phyloP scores from a whole-genome alignment of 2,888 invertebrate genomes.

The Orchesellides sinensis region DNA sequence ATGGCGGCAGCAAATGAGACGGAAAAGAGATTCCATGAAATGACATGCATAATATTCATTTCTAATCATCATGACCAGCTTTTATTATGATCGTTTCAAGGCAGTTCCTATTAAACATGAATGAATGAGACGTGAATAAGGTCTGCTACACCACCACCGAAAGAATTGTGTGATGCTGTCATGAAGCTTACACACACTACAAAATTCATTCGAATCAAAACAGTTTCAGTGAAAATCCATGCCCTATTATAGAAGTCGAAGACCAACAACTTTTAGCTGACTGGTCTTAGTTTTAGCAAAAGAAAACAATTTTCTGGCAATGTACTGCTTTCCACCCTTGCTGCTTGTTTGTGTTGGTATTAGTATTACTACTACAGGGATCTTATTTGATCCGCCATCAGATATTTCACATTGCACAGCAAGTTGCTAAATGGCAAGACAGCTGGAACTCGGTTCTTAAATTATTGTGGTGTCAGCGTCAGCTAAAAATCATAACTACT shows the following conservation, averaged over 20 bases:
- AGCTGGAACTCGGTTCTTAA: not conserved
- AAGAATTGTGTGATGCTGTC: conserved; percentile 7
- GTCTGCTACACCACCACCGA: too few species aligned
- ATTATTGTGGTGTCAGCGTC: conserved; percentile 30
- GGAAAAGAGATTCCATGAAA: conserved; percentile 45
- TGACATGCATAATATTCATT: conserved; percentile 55
- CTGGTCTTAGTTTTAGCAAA: too few species aligned
- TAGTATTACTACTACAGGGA: too few species aligned
- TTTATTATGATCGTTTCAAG: conserved; percentile 50
- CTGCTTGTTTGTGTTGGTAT: conserved; percentile 30
- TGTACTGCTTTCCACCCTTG: not conserved
- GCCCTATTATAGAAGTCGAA: not conserved
- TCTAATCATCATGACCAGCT: conserved; percentile 59
- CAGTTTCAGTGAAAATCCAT: not conserved
- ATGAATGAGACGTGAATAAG: not conserved
- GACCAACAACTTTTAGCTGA: too few species aligned
- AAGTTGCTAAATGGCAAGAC: too few species aligned
- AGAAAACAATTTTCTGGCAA: conserved; percentile 42
- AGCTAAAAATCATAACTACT: conserved; percentile 44
- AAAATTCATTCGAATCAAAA: not conserved
- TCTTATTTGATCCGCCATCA: too few species aligned
- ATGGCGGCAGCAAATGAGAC: conserved; percentile 42
- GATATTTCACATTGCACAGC: too few species aligned
- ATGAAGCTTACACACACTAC: not conserved
- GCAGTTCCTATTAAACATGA: not conserved